These are phyloP conservation scores for Ailuropoda melanoleuca DNA, from an alignment of 2,113 vertebrate species.

Conservation along the genomic window DNA sequence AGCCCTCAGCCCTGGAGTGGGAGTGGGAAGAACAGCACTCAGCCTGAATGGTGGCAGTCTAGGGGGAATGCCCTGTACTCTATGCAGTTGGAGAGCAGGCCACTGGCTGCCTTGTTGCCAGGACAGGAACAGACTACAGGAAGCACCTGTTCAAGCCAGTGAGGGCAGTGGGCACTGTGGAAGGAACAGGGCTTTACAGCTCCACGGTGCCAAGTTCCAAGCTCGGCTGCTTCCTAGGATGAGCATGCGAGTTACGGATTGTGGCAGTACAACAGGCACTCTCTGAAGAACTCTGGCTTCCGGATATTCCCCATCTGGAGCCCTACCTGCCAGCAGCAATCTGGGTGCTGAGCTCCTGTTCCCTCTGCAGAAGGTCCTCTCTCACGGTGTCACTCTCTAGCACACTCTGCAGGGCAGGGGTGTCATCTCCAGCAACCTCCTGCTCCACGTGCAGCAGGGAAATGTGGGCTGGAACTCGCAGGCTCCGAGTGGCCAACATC, in stretches of 20 bases:
- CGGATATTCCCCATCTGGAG: neutral
- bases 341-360: slow-evolving; percentile 88
- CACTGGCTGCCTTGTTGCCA: neutral
- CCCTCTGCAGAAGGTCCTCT: slow-evolving; percentile 90
- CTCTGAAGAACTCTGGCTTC: neutral
- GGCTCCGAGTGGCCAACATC: slow-evolving; percentile 94
- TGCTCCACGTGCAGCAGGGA: slow-evolving; percentile 98
- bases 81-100: neutral
- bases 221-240: neutral
- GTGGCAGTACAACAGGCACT: neutral
- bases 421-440: slow-evolving; percentile 96
- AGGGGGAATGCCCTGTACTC: no score
- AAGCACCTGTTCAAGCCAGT: neutral
- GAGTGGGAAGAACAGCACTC: neutral
- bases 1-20: slow-evolving; percentile 88
- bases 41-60: neutral
- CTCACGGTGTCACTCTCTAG: slow-evolving; percentile 93
- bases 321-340: slow-evolving; percentile 91
- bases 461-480: slow-evolving; percentile 95
- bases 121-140: neutral
- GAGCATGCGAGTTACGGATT: neutral
- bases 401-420: slow-evolving; percentile 93
- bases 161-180: neutral
- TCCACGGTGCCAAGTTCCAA: neutral
- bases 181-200: neutral